phyloP scores from a whole-genome alignment of 1,140 invertebrate species.

The Mamestra configurata region DNA sequence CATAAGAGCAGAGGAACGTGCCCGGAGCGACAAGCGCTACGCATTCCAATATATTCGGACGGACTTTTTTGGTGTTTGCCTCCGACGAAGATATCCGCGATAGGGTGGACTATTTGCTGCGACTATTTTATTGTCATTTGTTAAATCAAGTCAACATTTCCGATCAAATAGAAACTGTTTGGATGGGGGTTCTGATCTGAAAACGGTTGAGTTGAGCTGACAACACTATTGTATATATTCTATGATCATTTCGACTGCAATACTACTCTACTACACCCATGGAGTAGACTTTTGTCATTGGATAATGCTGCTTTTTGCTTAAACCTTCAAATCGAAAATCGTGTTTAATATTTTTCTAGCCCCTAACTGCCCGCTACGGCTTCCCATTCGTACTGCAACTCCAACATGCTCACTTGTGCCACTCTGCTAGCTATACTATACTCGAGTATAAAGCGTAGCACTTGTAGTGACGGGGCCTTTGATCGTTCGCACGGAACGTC shows the following conservation, averaged over 20 bases:
- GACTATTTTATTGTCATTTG: slow-evolving; percentile 46
- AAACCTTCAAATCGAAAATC: too few species aligned
- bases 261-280: not conserved
- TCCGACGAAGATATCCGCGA: slow-evolving; percentile 16
- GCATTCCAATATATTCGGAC: slow-evolving; percentile 42
- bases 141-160: slow-evolving; percentile 41
- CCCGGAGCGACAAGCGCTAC: slow-evolving; percentile 34
- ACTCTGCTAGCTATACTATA: not conserved
- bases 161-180: slow-evolving; percentile 29
- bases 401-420: not conserved
- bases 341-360: not conserved
- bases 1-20: slow-evolving; percentile 47
- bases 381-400: not conserved
- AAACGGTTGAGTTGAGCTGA: not conserved
- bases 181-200: slow-evolving; percentile 19
- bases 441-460: not conserved
- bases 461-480: slow-evolving; percentile 37
- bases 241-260: not conserved
- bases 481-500: slow-evolving; percentile 50
- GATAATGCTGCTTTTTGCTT: too few species aligned
- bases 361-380: not conserved
- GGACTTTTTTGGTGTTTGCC: slow-evolving; percentile 48
- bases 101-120: slow-evolving; percentile 36
- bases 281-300: not conserved
- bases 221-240: not conserved